Evolutionary conservation across 2,888 invertebrate species (phyloP), one percentile per base, ranked within the genome.

Genomic region (Lithosia quadra): DNA sequence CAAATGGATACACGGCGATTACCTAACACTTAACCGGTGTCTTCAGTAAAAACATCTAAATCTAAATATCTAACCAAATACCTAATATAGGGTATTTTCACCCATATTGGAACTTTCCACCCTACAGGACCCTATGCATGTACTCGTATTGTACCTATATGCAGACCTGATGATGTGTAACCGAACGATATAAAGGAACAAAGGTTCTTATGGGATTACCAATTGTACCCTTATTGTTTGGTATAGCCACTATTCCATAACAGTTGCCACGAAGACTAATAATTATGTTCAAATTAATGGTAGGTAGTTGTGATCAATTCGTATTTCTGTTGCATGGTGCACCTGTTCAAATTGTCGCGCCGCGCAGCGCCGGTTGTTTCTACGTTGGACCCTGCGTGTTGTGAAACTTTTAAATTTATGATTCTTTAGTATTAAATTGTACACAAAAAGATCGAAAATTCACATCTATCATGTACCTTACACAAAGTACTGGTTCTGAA

Each of bases 1-100:
- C 55, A 15, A 63, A 49, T 21, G 21, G 15, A 2, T 18, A 58
- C 11, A 28, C 28, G 56, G 18, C 39, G n/a, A 43, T 77, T 72
- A 43, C 60, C 24, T 65, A 65, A 70, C 53, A 53, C 43, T 49
- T 21, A 22, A 43, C 62, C 60, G 60, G 8, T 58, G 57, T 55
- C 67, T 72, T 79, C 76, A 71, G 66, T 68, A 59, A 69, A 65
- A 39, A 61, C 39, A 64, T 53, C 34, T 21, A 8, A 7, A 10
- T 22, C 10, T 22, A 22, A 13, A 58, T 13, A 24, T 22, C 24
- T 55, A 56, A 24, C 55, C 4, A 56, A 24, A 9, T 49, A 49
- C 43, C 18, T 49, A 49, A 49, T n/a, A 18, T 49, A 43, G 43
- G 43, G 0, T 9, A 1, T 18, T 9, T n/a, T n/a, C 8, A n/a